phyloP scores from a whole-genome alignment of 2,888 invertebrate genomes.

The Dioctria rufipes region DNA sequence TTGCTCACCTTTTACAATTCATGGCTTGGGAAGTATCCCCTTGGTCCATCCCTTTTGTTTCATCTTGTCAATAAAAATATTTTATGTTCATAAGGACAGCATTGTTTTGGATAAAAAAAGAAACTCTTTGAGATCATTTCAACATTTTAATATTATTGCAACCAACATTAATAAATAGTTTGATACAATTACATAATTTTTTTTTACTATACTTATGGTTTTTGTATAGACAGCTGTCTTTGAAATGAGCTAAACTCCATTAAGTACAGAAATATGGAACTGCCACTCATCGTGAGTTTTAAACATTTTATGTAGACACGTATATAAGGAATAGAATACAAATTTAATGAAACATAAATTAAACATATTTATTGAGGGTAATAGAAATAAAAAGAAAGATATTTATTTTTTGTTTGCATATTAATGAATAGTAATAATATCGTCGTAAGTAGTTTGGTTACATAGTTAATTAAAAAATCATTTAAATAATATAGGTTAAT shows the following conservation, averaged over 20 bases:
- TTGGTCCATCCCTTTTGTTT: no score
- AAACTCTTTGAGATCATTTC: conserved; percentile 9
- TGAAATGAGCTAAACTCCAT: conserved; percentile 7
- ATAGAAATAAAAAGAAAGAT: not conserved
- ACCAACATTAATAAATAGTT: conserved; percentile 51
- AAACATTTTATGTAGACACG: no score
- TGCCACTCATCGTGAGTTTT: not conserved
- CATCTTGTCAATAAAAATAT: no score
- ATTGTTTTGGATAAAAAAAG: not conserved
- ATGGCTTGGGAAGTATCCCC: no score
- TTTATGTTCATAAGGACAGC: no score
- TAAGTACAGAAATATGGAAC: conserved; percentile 27
- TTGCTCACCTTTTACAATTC: no score
- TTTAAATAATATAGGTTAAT: no score
- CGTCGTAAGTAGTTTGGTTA: not conserved
- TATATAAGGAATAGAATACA: no score
- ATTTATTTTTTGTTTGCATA: not conserved
- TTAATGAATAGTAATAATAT: conserved; percentile 12
- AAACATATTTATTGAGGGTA: no score
- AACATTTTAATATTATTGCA: conserved; percentile 49
- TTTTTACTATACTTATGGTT: conserved; percentile 20
- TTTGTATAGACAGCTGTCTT: conserved; percentile 10
- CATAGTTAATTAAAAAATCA: not conserved
- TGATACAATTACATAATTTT: conserved; percentile 28
- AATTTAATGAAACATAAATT: no score